These are phyloP conservation scores for Rhodophaea formosa DNA, from an alignment of 2,888 invertebrate species.

Conservation along the genomic window DNA sequence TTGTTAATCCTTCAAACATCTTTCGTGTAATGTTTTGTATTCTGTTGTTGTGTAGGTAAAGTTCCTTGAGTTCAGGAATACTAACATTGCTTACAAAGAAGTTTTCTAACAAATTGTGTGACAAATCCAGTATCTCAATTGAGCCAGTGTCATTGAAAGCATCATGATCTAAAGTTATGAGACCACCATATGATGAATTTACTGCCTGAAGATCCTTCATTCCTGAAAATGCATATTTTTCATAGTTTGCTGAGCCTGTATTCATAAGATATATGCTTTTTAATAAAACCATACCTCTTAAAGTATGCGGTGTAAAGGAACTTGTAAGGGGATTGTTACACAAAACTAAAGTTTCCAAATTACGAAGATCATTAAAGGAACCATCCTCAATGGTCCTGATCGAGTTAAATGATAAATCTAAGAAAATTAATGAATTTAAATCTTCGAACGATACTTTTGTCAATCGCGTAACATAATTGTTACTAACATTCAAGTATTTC, in stretches of 20 bases:
- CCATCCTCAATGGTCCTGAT: background rate
- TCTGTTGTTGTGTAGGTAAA: constrained; percentile 29
- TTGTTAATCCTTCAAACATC: constrained; percentile 26
- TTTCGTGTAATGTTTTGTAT: constrained; percentile 24
- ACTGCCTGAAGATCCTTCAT: constrained; percentile 20
- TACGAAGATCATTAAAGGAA: constrained; percentile 23
- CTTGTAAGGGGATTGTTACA: constrained; percentile 23
- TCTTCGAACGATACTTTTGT: constrained; percentile 20
- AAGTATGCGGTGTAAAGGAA: constrained; percentile 19
- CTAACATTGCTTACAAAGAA: constrained; percentile 29
- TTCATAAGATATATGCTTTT: constrained; percentile 18
- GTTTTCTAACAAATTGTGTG: constrained; percentile 28
- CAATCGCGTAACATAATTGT: constrained; percentile 22
- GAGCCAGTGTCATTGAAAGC: constrained; percentile 25
- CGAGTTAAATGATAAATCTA: constrained; percentile 5
- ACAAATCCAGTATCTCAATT: constrained; percentile 27
- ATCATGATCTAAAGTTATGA: constrained; percentile 26
- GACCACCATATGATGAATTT: constrained; percentile 29
- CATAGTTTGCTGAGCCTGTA: constrained; percentile 18
- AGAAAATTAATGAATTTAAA: background rate
- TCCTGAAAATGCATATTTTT: constrained; percentile 25
- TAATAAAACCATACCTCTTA: constrained; percentile 22
- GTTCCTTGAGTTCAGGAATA: constrained; percentile 25
- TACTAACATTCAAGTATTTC: constrained; percentile 10
- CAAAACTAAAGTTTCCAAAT: constrained; percentile 22